phyloP scores from a whole-genome alignment of 2,797 vertebrate genomes.

The Phrynocephalus vlangalii region DNA sequence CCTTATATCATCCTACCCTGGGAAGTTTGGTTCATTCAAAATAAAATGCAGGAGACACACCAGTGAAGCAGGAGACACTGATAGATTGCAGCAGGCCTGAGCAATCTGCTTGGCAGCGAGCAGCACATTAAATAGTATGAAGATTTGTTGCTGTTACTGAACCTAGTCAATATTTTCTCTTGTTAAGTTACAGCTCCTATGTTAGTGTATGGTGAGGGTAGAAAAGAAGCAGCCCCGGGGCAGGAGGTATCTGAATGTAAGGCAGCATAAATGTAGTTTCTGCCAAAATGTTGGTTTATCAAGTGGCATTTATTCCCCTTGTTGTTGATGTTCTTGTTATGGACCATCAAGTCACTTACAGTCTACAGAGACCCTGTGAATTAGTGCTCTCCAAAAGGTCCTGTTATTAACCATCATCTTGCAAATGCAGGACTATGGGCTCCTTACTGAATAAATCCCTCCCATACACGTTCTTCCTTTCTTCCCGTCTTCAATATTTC shows the following conservation, averaged over 20 bases:
- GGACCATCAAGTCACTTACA: no score
- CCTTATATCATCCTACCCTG: constrained; percentile 1
- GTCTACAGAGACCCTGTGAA: no score
- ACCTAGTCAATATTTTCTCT: constrained; percentile 12
- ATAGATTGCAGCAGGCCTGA: constrained; percentile 3
- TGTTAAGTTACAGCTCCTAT: constrained; percentile 4
- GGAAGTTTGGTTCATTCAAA: constrained; percentile 24
- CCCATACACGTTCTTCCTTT: no score
- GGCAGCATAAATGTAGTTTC: not conserved
- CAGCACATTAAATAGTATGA: constrained; percentile 14
- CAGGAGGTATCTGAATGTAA: not conserved
- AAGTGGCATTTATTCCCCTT: not conserved
- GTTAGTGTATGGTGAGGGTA: not conserved
- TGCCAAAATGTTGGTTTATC: not conserved
- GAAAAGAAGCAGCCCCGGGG: not conserved
- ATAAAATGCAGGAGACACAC: constrained; percentile 1
- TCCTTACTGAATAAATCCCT: no score
- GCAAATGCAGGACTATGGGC: no score
- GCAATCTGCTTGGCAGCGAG: constrained; percentile 22
- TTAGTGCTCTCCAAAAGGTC: no score
- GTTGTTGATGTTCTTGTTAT: no score
- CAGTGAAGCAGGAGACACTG: constrained; percentile 12
- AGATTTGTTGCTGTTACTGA: constrained; percentile 35
- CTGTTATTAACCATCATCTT: no score
- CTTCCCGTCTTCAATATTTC: no score